phyloP scores from a whole-genome alignment of 2,888 invertebrate genomes.

The Tetranychus piercei region DNA sequence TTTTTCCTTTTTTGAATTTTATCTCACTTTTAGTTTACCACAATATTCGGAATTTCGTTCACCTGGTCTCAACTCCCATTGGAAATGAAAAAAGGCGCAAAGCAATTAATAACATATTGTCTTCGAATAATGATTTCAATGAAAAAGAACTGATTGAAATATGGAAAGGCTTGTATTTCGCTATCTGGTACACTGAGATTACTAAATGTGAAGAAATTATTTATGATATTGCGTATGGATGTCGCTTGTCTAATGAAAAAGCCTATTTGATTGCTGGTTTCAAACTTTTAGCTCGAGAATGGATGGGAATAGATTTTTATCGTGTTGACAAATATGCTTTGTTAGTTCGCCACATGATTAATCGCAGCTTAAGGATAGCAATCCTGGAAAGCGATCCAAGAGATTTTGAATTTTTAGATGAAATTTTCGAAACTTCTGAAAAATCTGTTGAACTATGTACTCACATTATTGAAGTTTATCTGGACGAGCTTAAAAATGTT shows the following conservation, averaged over 20 bases:
- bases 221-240: slow-evolving; percentile 5
- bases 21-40: too few relatives aligned
- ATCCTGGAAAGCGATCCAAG: background rate
- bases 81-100: background rate
- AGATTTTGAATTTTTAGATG: slow-evolving; percentile 3
- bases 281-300: slow-evolving; percentile 16
- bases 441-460: background rate
- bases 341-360: slow-evolving; percentile 11
- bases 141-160: background rate
- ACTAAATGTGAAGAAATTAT: slow-evolving; percentile 20
- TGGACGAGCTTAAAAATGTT: background rate
- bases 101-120: background rate
- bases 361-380: background rate
- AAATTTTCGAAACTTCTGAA: background rate
- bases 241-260: background rate
- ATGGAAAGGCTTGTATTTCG: slow-evolving; percentile 22
- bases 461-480: slow-evolving; percentile 1
- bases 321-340: slow-evolving; percentile 22
- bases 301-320: slow-evolving; percentile 21
- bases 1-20: too few relatives aligned
- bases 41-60: background rate
- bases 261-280: slow-evolving; percentile 19
- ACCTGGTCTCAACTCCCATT: background rate
- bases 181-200: slow-evolving; percentile 23
- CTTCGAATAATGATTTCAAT: background rate